These are phyloP conservation scores for Tanaodytes sp. DNA, from an alignment of 2,888 invertebrate genomes.

Conservation along the genomic window DNA sequence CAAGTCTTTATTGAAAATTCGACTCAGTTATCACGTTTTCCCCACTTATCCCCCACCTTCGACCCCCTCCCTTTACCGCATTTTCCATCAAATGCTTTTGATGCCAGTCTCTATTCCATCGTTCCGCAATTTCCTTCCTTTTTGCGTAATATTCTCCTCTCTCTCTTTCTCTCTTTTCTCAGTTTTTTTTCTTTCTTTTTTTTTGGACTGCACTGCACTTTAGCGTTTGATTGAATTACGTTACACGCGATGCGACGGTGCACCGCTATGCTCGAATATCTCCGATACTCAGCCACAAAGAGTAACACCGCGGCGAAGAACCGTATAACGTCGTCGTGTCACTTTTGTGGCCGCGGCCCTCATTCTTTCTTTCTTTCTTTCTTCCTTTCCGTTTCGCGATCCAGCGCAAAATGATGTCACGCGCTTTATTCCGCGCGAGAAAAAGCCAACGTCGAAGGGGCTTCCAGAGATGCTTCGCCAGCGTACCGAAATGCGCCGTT, in stretches of 20 bases:
- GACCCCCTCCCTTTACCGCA: neutral
- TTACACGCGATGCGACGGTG: conserved; percentile 49
- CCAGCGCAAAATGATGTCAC: conserved; percentile 17
- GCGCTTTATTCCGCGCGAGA: conserved; percentile 12
- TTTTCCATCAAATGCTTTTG: neutral
- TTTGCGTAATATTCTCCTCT: neutral
- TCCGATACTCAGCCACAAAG: conserved; percentile 32
- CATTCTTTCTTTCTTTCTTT: neutral
- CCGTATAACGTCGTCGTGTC: conserved; percentile 34
- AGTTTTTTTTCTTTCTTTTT: too few species aligned
- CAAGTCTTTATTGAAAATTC: conserved; percentile 65
- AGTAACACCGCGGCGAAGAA: conserved; percentile 21
- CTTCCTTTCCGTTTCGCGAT: neutral
- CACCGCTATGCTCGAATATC: too few species aligned
- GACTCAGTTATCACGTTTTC: conserved; percentile 58
- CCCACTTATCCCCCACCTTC: neutral
- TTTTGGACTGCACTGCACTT: conserved; percentile 67
- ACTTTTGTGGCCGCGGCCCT: conserved; percentile 56
- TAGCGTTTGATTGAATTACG: conserved; percentile 70
- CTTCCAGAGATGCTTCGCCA: neutral
- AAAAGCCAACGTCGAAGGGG: conserved; percentile 4
- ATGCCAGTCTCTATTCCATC: conserved; percentile 4
- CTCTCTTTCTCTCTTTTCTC: conserved; percentile 62
- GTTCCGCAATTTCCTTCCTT: neutral
- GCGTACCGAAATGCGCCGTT: too few species aligned